Evolutionary conservation across 2,113 vertebrate species (phyloP).

Genomic region (Otocyon megalotis): DNA sequence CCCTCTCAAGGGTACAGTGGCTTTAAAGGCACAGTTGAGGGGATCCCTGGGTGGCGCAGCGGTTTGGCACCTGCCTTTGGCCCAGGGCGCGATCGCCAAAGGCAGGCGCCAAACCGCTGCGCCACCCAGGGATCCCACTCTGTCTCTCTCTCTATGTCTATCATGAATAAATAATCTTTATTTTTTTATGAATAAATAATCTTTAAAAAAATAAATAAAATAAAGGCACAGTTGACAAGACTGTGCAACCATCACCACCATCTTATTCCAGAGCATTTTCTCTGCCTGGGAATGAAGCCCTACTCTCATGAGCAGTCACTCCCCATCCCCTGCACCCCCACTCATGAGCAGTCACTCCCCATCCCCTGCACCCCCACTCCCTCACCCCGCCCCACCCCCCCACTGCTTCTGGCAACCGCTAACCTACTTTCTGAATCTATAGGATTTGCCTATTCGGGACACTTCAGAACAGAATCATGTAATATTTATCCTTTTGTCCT

Average conservation of each 20-base stretch:
- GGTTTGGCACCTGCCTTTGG: too few relatives aligned
- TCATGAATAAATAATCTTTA: too few relatives aligned
- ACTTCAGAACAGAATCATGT: background rate
- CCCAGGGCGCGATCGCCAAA: too few relatives aligned
- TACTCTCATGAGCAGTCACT: background rate
- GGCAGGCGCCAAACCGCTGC: too few relatives aligned
- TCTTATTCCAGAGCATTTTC: background rate
- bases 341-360: background rate
- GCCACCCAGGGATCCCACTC: too few relatives aligned
- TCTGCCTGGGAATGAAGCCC: background rate
- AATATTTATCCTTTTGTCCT: background rate
- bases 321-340: too few relatives aligned
- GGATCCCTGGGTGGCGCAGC: too few relatives aligned
- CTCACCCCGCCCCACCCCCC: accelerated
- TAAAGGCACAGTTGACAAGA: background rate
- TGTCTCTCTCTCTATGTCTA: too few relatives aligned
- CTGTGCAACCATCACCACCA: background rate
- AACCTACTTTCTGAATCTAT: background rate
- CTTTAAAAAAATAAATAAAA: too few relatives aligned
- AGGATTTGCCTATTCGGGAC: background rate
- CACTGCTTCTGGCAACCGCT: background rate
- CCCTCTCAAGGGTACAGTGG: background rate
- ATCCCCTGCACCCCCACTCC: too few relatives aligned
- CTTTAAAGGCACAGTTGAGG: background rate
- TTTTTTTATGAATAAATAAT: too few relatives aligned